Base-by-base conservation (phyloP, 1,140 invertebrate genomes). In the Saxidomus purpurata region DNA sequence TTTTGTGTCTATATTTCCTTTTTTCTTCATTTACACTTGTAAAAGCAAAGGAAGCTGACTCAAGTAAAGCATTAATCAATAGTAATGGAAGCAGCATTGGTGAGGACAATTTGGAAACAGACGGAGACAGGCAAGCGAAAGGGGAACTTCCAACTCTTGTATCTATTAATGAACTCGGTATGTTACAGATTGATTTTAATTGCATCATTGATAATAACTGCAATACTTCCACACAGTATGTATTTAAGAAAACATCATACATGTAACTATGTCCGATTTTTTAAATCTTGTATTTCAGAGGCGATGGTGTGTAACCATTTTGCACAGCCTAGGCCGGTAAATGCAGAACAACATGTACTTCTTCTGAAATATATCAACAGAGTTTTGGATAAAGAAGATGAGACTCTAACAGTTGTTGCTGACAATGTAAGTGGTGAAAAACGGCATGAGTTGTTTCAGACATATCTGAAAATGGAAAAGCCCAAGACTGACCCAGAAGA, bases 401-500 rank as follows among this genome's bases (percentile, higher is more conserved):
- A 76, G 1, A 49, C 71, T 6, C 3, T 76, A 6, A 49, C 40
- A 11, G 25, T 76, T 1, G 71, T 17, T 47, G 38, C 71, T 13
- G 19, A 25, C 22, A 49, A 25, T 31, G 25, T 76, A 17, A 15
- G 19, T 49, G 71, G 71, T 25, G 71, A 76, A 28, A 47, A 36
- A 31, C 3, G 71, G 25, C 43, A 76, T 76, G 71, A 76, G 25
- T 15, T 76, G 22, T 76, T 76, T 76, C 22, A 76, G 0, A 13
- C 71, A 13, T 76, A 76, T 22, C 31, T 76, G n/a, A 76, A 76
- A 52, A 3, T 76, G 28, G 40, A 28, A 9, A 76, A 76, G 49
- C 2, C 71, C 8, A 76, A 47, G 71, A 76, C 43, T 28, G 40
- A 25, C 17, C 71, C 71, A 1, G 38, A 49, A 13, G 40, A 76